phyloP scores from a whole-genome alignment of 2,113 vertebrate genomes.

The Riparia riparia region DNA sequence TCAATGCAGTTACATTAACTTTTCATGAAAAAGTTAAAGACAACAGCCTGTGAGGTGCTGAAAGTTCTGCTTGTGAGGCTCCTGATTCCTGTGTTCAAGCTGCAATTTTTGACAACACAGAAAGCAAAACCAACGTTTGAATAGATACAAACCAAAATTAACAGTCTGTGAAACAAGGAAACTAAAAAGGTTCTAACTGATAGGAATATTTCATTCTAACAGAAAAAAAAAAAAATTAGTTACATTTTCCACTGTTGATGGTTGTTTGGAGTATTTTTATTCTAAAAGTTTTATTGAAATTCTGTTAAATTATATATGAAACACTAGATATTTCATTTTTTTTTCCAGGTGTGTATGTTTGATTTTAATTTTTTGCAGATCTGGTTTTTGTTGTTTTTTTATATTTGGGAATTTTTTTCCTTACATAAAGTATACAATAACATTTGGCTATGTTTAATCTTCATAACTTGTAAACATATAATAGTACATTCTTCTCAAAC shows the following conservation, averaged over 20 bases:
- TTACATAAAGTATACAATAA: neutral
- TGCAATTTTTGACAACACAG: neutral
- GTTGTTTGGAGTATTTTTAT: neutral
- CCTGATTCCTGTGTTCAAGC: neutral
- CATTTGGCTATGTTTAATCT: neutral
- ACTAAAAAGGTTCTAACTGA: neutral
- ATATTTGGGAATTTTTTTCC: neutral
- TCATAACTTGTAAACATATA: neutral
- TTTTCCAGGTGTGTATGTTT: neutral
- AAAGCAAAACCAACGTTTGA: neutral
- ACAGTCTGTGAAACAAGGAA: neutral
- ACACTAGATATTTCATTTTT: neutral
- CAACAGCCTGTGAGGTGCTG: neutral
- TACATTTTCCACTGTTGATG: neutral
- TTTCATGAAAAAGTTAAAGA: neutral
- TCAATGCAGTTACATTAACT: neutral
- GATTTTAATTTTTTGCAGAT: neutral
- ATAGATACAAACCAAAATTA: neutral
- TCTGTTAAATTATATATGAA: neutral
- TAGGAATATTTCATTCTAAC: neutral
- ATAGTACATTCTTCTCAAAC: neutral
- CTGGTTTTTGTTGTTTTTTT: neutral
- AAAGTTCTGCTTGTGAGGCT: neutral
- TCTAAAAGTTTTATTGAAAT: neutral
- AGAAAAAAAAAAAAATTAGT: neutral